These are phyloP conservation scores for Anableps anableps DNA, from an alignment of 2,797 vertebrate genomes.

Conservation along the genomic window DNA sequence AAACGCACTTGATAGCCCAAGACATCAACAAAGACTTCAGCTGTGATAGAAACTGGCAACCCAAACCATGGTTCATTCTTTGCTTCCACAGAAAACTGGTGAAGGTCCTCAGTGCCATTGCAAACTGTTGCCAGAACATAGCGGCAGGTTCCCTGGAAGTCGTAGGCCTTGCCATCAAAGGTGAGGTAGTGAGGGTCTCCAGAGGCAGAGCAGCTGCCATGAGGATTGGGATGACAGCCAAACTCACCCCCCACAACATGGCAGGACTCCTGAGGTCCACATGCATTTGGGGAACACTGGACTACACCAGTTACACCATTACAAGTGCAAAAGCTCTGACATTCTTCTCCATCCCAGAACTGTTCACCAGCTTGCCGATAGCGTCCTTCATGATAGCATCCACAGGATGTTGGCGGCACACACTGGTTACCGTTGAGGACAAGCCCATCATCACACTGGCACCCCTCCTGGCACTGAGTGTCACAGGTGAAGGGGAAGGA, in stretches of 20 bases:
- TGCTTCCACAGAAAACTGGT: conserved; percentile 59
- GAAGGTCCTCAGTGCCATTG: conserved; percentile 66
- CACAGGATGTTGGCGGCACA: conserved; percentile 69
- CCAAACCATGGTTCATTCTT: conserved; percentile 34
- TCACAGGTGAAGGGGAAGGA: conserved; percentile 72
- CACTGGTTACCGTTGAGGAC: conserved; percentile 67
- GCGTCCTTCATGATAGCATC: conserved; percentile 66
- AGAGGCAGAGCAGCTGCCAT: conserved; percentile 66
- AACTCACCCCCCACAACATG: conserved; percentile 48
- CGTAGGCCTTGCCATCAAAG: conserved; percentile 68
- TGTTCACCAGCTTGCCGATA: conserved; percentile 56
- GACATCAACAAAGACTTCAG: conserved; percentile 62
- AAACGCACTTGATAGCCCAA: conserved; percentile 59
- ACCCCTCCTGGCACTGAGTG: conserved; percentile 73
- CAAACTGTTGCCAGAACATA: conserved; percentile 75
- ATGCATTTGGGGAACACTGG: conserved; percentile 51
- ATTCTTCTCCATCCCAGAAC: conserved; percentile 70
- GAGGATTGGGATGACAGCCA: conserved; percentile 64
- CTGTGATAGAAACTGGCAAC: conserved; percentile 60
- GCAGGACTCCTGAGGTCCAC: conserved; percentile 59
- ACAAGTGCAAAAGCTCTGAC: conserved; percentile 63
- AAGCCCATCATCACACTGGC: conserved; percentile 74
- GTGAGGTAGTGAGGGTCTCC: conserved; percentile 80
- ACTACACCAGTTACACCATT: conserved; percentile 58
- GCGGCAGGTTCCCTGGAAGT: conserved; percentile 72